Evolutionary conservation across 2,113 vertebrate species (phyloP), one percentile per base, ranked within the genome.

Genomic region (Hemibagrus wyckioides): DNA sequence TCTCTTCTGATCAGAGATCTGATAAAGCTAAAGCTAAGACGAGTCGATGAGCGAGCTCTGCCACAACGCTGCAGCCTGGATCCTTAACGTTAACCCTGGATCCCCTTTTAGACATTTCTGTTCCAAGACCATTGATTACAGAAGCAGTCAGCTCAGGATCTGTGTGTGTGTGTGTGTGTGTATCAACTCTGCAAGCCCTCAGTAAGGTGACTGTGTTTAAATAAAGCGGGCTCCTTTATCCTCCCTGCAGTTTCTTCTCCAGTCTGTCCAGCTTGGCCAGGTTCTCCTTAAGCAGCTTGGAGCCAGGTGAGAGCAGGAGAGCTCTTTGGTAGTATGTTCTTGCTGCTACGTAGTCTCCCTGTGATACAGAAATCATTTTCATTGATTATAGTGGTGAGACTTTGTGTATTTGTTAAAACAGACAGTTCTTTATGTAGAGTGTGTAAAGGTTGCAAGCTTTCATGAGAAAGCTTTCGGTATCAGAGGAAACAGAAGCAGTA

Each of bases 261-360:
- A 99, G 93, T 71, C 98, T 96, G 91, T 99, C 97, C 92, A 99
- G 89, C 85, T 99, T 99, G 88, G 97, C 97, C 54, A 99, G 93
- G 87, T 99, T 99, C 89, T 99, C 98, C 92, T 96, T 97, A 82
- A 99, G 95, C 77, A 99, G 93, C 91, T 95, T 97, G 93, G 97
- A 99, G 84, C 96, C 95, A 10, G 98, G 98, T 73, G 95, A 97
- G 67, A 99, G 95, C 65, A 94, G 94, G 77, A 99, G 93, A 23
- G 98, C 98, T 89, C 94, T 96, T 90, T 97, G 93, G 77, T 99
- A 99, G 92, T 97, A 99, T 82, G 92, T 93, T 88, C 98, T 95
- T 63, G 98, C 98, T 6, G 96, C 94, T 82, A 95, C 87, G 19
- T 99, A 99, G 91, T 98, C 96, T 25, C 98, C 98, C 98, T 99